Percentiles rank a stretch among this genome's conserved stretches.
These are phyloP conservation scores for Mercenaria mercenaria DNA, from an alignment of 1,140 invertebrate species.

Conservation along the genomic window DNA sequence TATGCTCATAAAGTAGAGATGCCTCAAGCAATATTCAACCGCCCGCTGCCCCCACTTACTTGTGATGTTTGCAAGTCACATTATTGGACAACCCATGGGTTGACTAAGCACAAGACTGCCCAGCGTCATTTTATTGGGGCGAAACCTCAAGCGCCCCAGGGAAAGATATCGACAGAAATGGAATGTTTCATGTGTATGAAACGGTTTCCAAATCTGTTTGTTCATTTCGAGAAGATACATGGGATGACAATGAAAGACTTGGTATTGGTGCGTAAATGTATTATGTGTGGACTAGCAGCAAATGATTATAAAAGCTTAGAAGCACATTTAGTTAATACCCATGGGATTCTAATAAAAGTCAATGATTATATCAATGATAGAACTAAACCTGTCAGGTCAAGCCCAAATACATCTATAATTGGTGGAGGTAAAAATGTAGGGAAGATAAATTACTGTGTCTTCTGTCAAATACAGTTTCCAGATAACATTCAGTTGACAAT, in stretches of 20 bases:
- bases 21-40: conserved; percentile 79
- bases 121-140: conserved; percentile 65
- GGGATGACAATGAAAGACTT: conserved; percentile 76
- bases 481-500: conserved; percentile 82
- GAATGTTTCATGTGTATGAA: conserved; percentile 78
- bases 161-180: conserved; percentile 30
- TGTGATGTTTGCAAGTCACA: conserved; percentile 82
- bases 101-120: conserved; percentile 78
- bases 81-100: conserved; percentile 85
- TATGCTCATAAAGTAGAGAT: conserved; percentile 84
- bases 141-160: background rate
- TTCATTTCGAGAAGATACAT: conserved; percentile 78
- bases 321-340: conserved; percentile 78
- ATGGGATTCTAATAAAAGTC: conserved; percentile 81
- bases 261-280: conserved; percentile 77
- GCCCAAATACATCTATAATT: conserved; percentile 1
- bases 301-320: conserved; percentile 74
- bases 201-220: conserved; percentile 74
- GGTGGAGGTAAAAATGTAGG: conserved; percentile 65
- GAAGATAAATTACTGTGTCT: conserved; percentile 81
- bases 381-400: conserved; percentile 42
- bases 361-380: conserved; percentile 59
- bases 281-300: conserved; percentile 80
- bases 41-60: conserved; percentile 76
- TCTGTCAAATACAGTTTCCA: conserved; percentile 80